Evolutionary conservation across 2,888 invertebrate species (phyloP), one percentile per base, ranked within the genome.

Genomic region (Lithophane semibrunnea): DNA sequence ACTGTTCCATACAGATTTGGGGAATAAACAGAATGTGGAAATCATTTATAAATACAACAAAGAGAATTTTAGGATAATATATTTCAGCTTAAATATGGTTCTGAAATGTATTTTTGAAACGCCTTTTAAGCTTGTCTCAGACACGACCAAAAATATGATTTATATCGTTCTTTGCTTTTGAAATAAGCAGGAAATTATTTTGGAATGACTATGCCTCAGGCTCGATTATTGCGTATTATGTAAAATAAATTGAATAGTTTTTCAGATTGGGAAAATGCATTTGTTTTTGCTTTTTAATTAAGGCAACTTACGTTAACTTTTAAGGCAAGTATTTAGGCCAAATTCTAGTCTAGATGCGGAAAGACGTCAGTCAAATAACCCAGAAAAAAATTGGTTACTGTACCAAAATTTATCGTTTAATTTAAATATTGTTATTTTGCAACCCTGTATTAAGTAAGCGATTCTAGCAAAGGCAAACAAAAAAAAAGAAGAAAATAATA

Each of bases 1-100:
- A 75, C 58, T 29, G 70, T 64, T 49, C 8, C 9, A 44, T 56
- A 77, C 24, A 75, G 61, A 82, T 75, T 80, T 70, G 29, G 21
- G 44, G 44, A 72, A 18, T 66, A 74, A 80, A 74, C 29, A 61
- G 52, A 47, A 65, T 21, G 12, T 16, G 21, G n/a, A 58, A 44
- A 1, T n/a, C 13, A 56, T 64, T 69, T 65, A 65, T 47, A 13
- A 69, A 64, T 42, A 54, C 2, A 58, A 65, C 64, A 49, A 58
- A 77, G 16, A 24, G 16, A 56, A 56, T 77, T 56, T 77, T 21
- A 4, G 2, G 8, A 58, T n/a, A 21, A 8, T 18, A 24, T 9
- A 52, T 60, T 70, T 44, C 1, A 47, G 61, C 21, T 58, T 13
- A 7, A 24, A n/a, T n/a, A 21, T 58, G 18, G 13, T 52, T 78